A percentile compares a stretch with the other conserved stretches of the same genome.
Conservation (phyloP, 2,113 vertebrate genomes). For the Mastomys natalensis region DNA sequence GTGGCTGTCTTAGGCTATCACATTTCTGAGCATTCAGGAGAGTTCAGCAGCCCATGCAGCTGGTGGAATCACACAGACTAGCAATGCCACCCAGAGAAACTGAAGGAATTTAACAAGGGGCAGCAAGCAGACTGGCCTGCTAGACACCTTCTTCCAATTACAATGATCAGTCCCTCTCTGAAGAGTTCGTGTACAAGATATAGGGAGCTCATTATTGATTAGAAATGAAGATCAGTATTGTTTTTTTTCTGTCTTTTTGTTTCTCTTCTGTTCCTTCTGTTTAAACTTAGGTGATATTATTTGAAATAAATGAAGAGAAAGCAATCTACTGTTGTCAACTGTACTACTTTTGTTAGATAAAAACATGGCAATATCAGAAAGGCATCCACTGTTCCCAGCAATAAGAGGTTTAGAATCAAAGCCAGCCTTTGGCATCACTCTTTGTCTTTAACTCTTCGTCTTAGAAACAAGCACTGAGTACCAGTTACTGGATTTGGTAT, state of each 20-base stretch:
- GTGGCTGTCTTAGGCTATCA: background rate
- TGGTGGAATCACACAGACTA: background rate
- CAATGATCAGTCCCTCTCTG: background rate
- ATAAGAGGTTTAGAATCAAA: conserved; percentile 37
- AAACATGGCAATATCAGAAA: conserved; percentile 8
- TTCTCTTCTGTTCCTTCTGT: background rate
- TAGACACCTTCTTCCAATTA: background rate
- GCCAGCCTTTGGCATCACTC: background rate
- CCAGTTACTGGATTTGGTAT: background rate
- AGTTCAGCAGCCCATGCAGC: background rate
- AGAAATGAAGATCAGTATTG: conserved; percentile 58
- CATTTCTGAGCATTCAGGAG: background rate
- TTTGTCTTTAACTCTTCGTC: conserved; percentile 53
- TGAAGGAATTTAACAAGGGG: fast-evolving
- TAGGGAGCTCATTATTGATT: conserved; percentile 25
- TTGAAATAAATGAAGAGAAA: conserved; percentile 50
- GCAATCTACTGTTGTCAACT: conserved; percentile 30
- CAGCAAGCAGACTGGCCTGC: background rate
- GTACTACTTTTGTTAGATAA: conserved; percentile 38
- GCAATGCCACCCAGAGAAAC: background rate
- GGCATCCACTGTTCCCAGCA: conserved; percentile 27
- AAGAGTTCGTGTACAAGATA: background rate
- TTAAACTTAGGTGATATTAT: conserved; percentile 51
- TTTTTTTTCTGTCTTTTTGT: background rate
- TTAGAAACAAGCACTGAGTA: conserved; percentile 29